phyloP scores from a whole-genome alignment of 2,113 vertebrate genomes.

The Cynocephalus volans region DNA sequence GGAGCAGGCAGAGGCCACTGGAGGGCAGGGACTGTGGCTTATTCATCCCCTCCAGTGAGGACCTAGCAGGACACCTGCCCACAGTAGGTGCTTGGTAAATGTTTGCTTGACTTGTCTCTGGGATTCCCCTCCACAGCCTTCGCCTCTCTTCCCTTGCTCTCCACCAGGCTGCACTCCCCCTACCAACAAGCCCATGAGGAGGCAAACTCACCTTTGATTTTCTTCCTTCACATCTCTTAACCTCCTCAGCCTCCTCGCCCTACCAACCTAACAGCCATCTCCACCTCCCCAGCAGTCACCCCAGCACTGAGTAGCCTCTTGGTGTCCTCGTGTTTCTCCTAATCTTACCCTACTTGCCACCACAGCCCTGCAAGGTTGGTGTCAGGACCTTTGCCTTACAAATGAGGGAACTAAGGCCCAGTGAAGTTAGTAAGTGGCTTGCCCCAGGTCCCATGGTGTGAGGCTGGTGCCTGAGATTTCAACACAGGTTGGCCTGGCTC shows the following conservation, averaged over 20 bases:
- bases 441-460: too few relatives aligned
- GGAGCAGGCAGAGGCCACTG: background rate
- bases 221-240: background rate
- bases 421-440: background rate
- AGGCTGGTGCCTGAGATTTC: background rate
- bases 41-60: background rate
- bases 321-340: fast-evolving
- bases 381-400: background rate
- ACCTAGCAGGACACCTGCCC: background rate
- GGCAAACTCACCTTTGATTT: background rate
- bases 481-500: background rate
- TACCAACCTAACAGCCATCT: background rate
- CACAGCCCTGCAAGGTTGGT: fast-evolving
- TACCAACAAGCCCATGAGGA: background rate
- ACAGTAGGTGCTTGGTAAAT: background rate
- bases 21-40: background rate
- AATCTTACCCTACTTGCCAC: too few relatives aligned
- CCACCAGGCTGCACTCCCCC: background rate
- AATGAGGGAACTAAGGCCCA: background rate
- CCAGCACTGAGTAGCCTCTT: background rate
- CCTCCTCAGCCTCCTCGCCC: background rate
- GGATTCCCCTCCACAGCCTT: background rate
- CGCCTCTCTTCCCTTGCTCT: background rate
- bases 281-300: background rate
- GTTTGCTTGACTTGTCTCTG: background rate